Evolutionary conservation across 2,797 vertebrate genomes (phyloP).

Genomic region (Gallirallus australis): DNA sequence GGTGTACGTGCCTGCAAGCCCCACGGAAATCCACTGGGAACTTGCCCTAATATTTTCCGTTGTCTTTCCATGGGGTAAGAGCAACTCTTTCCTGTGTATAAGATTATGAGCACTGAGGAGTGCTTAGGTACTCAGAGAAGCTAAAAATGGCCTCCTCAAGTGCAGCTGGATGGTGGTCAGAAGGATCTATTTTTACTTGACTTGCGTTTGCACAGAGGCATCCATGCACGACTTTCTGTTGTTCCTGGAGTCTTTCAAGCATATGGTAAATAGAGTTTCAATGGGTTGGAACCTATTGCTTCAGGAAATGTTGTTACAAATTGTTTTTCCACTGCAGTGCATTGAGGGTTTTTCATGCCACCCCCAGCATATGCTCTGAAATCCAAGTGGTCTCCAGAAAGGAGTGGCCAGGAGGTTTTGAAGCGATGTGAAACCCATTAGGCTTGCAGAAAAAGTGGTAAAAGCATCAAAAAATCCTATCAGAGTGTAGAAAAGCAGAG

Average conservation of each 20-base stretch:
- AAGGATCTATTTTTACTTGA: slow-evolving; percentile 57
- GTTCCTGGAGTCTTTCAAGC: slow-evolving; percentile 59
- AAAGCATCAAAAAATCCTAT: neutral
- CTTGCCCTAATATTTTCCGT: neutral
- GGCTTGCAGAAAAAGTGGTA: neutral
- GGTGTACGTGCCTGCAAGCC: neutral
- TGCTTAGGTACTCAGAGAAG: neutral
- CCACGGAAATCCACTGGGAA: neutral
- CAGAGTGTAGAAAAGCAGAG: slow-evolving; percentile 39
- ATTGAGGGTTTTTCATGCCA: slow-evolving; percentile 72
- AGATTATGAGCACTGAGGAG: neutral
- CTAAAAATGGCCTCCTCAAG: neutral
- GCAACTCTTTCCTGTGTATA: neutral
- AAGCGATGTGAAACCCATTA: neutral
- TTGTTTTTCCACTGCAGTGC: slow-evolving; percentile 75
- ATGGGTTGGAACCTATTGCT: slow-evolving; percentile 67
- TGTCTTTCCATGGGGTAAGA: neutral
- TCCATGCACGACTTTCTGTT: slow-evolving; percentile 59
- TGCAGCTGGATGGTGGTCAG: slow-evolving; percentile 44
- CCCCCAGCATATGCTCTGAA: slow-evolving; percentile 56
- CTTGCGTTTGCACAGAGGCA: slow-evolving; percentile 52
- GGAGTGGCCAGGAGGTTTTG: neutral
- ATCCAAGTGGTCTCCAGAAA: slow-evolving; percentile 62
- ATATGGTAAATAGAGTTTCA: slow-evolving; percentile 65
- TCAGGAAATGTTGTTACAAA: slow-evolving; percentile 80